A percentile compares a stretch with the other conserved stretches of the same genome.
Evolutionary conservation across 2,113 vertebrate genomes (phyloP).

Genomic region (Lophotis ruficrista): DNA sequence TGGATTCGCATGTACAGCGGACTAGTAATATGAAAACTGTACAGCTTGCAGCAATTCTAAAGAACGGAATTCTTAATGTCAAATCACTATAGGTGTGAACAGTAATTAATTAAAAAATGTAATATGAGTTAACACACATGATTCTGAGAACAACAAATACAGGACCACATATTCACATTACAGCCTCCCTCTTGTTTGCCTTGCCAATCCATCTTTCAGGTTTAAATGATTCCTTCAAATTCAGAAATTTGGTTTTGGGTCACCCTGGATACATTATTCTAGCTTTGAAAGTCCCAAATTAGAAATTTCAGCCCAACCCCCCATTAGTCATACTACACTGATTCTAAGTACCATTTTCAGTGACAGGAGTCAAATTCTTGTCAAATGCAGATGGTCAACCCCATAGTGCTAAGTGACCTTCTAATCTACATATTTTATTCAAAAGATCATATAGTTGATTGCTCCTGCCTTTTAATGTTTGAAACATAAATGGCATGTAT

Average conservation of each 20-base stretch:
- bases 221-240: slow-evolving; percentile 46
- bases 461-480: slow-evolving; percentile 69
- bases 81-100: slow-evolving; percentile 70
- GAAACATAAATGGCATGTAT: slow-evolving; percentile 71
- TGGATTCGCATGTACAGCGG: slow-evolving; percentile 71
- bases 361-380: slow-evolving; percentile 78
- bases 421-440: slow-evolving; percentile 80
- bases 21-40: slow-evolving; percentile 86
- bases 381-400: slow-evolving; percentile 73
- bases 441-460: slow-evolving; percentile 71
- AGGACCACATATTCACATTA: slow-evolving; percentile 7
- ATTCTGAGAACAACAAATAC: slow-evolving; percentile 40
- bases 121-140: slow-evolving; percentile 4
- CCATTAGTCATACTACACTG: slow-evolving; percentile 67
- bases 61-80: slow-evolving; percentile 71
- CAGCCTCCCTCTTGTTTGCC: neutral
- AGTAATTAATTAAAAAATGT: slow-evolving; percentile 62
- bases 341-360: slow-evolving; percentile 77
- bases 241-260: slow-evolving; percentile 37
- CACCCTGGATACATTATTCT: slow-evolving; percentile 46
- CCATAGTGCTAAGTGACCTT: slow-evolving; percentile 74
- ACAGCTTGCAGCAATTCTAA: slow-evolving; percentile 67
- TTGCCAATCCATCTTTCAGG: slow-evolving; percentile 25
- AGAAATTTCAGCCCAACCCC: slow-evolving; percentile 69
- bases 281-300: slow-evolving; percentile 54